Base-by-base conservation (phyloP, 2,888 invertebrate species). In the Tinea trinotella region DNA sequence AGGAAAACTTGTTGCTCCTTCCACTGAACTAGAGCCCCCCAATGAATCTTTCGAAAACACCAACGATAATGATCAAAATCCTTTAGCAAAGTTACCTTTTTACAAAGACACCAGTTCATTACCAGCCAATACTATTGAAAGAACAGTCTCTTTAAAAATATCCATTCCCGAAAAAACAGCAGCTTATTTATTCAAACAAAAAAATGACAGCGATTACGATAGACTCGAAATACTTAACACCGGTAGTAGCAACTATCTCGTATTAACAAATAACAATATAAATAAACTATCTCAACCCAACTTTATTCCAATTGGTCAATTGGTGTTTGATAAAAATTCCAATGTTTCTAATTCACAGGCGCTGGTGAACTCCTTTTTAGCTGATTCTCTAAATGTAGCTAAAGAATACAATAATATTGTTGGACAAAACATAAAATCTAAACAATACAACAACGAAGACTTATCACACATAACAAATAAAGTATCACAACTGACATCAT, bases 321-420 rank as follows among this genome's bases (percentile, higher is more conserved):
- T 81, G 50, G 67, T 70, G 22, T 67, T 67, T 57, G 71, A 72
- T 70, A 76, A 78, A 70, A 69, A 69, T 58, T 62, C 71, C 54
- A 76, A 76, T 58, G 62, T 81, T 76, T 84, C 83, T 70, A 67
- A 77, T 84, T 82, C 85, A 71, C 84, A 84, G 79, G 82, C 79
- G 57, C 64, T 84, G 68, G 81, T 82, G 66, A 79, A 79, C 63
- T 81, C 81, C 17, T 71, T 84, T 59, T 67, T 85, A 65, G 74
- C 80, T 54, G 82, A 83, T 62, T 83, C 85, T 22, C 70, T 84
- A 56, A 84, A 83, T 60, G 71, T 73, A 55, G 85, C 81, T 18
- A 82, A 79, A 61, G 74, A 77, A 61, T 81, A 83, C 59, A 76
- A 66, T 58, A 76, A 76, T 58, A 68, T 73, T 52, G 75, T 73